A percentile compares a stretch with the other conserved stretches of the same genome.
phyloP scores from a whole-genome alignment of 2,113 vertebrate species.

The Hyperoodon ampullatus region DNA sequence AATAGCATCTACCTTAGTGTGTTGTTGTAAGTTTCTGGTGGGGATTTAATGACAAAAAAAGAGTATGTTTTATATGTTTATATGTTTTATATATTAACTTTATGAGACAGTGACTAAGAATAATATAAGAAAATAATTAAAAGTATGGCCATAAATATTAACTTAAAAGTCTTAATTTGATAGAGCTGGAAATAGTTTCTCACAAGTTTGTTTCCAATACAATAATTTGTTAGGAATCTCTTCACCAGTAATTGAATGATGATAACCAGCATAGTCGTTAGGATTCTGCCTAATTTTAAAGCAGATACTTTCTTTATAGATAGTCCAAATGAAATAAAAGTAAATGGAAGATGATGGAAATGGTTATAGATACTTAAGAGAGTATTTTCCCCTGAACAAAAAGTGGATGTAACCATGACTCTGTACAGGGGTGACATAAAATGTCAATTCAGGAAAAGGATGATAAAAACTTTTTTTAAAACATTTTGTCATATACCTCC shows the following conservation, averaged over 20 bases:
- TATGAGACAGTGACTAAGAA: background rate
- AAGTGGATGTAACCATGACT: conserved; percentile 48
- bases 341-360: conserved; percentile 27
- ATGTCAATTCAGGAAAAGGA: conserved; percentile 65
- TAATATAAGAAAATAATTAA: conserved; percentile 34
- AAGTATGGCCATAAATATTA: conserved; percentile 5
- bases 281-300: conserved; percentile 51
- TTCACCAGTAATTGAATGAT: conserved; percentile 26
- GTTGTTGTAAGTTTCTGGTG: background rate
- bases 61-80: background rate
- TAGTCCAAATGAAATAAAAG: conserved; percentile 53
- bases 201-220: conserved; percentile 34
- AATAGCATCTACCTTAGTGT: background rate
- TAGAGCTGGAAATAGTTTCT: background rate
- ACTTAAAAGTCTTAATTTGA: background rate
- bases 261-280: conserved; percentile 42
- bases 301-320: background rate
- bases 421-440: conserved; percentile 46
- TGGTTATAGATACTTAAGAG: conserved; percentile 26
- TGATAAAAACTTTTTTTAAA: conserved; percentile 71
- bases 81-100: background rate
- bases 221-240: conserved; percentile 9
- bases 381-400: conserved; percentile 51
- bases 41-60: background rate
- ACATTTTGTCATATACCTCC: conserved; percentile 69